Evolutionary conservation across 2,888 invertebrate genomes (phyloP), one percentile per base, ranked within the genome.

Genomic region (Ernsta delagoae): DNA sequence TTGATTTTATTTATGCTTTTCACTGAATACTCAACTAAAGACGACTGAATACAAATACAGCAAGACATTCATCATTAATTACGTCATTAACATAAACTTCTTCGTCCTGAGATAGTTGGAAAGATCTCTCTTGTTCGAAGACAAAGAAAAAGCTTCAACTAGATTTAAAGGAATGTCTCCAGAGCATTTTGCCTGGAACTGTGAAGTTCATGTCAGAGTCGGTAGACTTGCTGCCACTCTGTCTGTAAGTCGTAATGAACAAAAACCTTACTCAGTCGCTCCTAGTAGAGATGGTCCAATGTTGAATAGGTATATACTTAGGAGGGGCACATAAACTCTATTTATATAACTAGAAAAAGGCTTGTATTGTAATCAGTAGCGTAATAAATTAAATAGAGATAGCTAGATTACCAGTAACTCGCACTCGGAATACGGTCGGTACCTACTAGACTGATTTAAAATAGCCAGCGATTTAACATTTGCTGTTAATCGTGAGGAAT

Each of bases 101-200:
- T 70, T 59, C 70, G 70, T 70, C 69, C 70, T 65, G 65, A 71
- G 72, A 70, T 71, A 71, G 71, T 70, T 70, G 70, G 70, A 72
- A 72, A 71, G 57, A 59, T 69, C 68, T 74, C 78, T 83, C 82
- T 79, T 83, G 83, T 84, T 80, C 77, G 71, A 71, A 77, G 77
- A 80, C 76, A 77, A 82, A 82, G 81, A 81, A 83, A 85, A 83
- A 85, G 83, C 79, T 83, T 83, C 73, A 79, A 76, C 79, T 80
- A 80, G 82, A 87, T 86, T 88, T 86, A 85, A 88, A 71, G 71
- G 70, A 74, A 72, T 83, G 86, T 88, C 88, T 84, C 87, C 74
- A 70, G 86, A 84, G 85, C 80, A 84, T 88, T 88, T 84, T 81
- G 79, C 74, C 75, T 72, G 73, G 75, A 72, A 79, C 75, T 73